Percentiles rank a stretch among this genome's conserved stretches.
These are phyloP conservation scores for Cephalopachus bancanus DNA, from an alignment of 2,797 vertebrate genomes.

Conservation along the genomic window DNA sequence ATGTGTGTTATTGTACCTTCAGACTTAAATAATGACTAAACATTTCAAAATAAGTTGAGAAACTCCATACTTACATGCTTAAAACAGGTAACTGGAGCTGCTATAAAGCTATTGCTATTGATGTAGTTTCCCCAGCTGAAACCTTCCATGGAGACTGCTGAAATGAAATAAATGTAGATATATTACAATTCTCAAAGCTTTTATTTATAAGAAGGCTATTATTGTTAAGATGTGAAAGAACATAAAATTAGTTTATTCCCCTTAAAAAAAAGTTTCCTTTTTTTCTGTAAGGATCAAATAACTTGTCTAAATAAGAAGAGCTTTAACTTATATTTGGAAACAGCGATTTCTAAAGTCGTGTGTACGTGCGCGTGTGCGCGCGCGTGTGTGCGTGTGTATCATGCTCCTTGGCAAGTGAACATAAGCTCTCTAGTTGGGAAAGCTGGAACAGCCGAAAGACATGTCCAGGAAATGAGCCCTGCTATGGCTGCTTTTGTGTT, in stretches of 20 bases:
- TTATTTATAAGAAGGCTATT: neutral
- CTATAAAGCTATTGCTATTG: conserved; percentile 95
- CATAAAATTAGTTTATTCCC: conserved; percentile 18
- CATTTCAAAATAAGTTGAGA: conserved; percentile 51
- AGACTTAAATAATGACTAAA: conserved; percentile 36
- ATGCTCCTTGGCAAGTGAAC: neutral
- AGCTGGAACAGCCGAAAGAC: neutral
- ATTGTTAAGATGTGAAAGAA: conserved; percentile 32
- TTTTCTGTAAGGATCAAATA: conserved; percentile 30
- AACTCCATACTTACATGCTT: conserved; percentile 94
- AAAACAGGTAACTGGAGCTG: conserved; percentile 97
- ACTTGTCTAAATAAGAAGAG: conserved; percentile 17
- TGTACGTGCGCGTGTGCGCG: too few species aligned
- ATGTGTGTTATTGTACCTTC: conserved; percentile 10
- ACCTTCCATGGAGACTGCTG: conserved; percentile 93
- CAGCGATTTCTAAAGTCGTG: too few species aligned
- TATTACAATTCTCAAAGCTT: conserved; percentile 60
- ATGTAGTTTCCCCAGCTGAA: conserved; percentile 98
- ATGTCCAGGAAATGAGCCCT: neutral
- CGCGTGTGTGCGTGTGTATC: too few species aligned
- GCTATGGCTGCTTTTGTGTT: neutral
- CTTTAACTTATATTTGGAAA: conserved; percentile 7
- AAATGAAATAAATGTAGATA: conserved; percentile 79
- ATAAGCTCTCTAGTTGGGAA: neutral
- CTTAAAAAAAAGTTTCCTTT: neutral